These are phyloP conservation scores for Tineola bisselliella DNA, from an alignment of 2,888 invertebrate species.

Conservation along the genomic window DNA sequence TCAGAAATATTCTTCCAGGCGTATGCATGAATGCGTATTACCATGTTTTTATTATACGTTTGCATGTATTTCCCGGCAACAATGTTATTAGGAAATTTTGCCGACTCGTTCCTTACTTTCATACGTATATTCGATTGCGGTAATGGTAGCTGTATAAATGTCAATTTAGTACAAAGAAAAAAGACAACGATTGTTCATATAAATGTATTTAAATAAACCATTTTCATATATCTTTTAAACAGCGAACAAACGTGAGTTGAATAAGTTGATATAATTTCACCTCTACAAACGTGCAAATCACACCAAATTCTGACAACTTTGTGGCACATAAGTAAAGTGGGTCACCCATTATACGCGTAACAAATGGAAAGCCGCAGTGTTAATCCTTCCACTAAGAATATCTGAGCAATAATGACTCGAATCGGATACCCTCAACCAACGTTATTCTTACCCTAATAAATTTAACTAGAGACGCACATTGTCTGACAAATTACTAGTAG, in stretches of 20 bases:
- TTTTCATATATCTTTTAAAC: not conserved
- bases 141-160: not conserved
- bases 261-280: not conserved
- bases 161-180: not conserved
- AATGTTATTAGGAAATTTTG: not conserved
- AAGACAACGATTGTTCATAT: not conserved
- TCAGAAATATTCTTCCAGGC: not conserved
- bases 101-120: not conserved
- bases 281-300: constrained; percentile 37
- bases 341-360: constrained; percentile 62
- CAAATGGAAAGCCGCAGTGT: constrained; percentile 48
- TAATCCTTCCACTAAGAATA: constrained; percentile 43
- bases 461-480: constrained; percentile 55
- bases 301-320: constrained; percentile 39
- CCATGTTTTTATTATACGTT: constrained; percentile 5
- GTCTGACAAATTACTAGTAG: constrained; percentile 61
- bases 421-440: constrained; percentile 60
- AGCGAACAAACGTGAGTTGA: not conserved
- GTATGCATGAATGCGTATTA: constrained; percentile 8
- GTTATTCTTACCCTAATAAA: constrained; percentile 67
- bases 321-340: constrained; percentile 53
- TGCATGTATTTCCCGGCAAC: not conserved
- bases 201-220: not conserved
- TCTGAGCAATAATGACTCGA: constrained; percentile 56
- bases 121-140: not conserved